Conservation (phyloP, 2,113 vertebrate genomes). For the Neotragus pygmaeus region DNA sequence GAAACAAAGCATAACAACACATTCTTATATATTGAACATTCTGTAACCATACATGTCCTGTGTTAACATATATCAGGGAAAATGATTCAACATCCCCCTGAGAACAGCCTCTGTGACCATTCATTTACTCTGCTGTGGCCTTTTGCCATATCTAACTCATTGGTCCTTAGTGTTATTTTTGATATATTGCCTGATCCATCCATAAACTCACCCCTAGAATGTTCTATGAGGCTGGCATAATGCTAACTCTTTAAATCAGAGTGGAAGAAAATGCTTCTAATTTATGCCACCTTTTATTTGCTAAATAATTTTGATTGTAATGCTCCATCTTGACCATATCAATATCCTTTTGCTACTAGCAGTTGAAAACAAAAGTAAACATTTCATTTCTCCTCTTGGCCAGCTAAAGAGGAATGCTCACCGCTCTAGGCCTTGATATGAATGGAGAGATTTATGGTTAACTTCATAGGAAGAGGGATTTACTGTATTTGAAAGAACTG, state of each 20-base stretch:
- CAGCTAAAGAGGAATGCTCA: slow-evolving; percentile 23
- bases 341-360: slow-evolving; percentile 68
- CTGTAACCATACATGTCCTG: background rate
- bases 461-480: background rate
- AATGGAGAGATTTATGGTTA: slow-evolving; percentile 27
- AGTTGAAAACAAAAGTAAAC: slow-evolving; percentile 67
- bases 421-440: slow-evolving; percentile 1
- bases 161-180: slow-evolving; percentile 48
- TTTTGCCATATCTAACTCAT: slow-evolving; percentile 61
- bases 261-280: slow-evolving; percentile 71
- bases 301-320: slow-evolving; percentile 77
- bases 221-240: slow-evolving; percentile 46
- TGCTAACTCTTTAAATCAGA: slow-evolving; percentile 55
- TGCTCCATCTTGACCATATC: slow-evolving; percentile 60
- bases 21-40: background rate
- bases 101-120: slow-evolving; percentile 9
- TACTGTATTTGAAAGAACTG: background rate
- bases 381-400: slow-evolving; percentile 60
- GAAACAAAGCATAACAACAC: background rate
- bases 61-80: background rate
- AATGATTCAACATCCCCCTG: background rate
- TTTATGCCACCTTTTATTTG: slow-evolving; percentile 74
- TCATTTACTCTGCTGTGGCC: slow-evolving; percentile 65
- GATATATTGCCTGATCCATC: slow-evolving; percentile 58
- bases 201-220: slow-evolving; percentile 42